Conservation (phyloP, 2,888 invertebrate species). For the Parapristionchus giblindavisi region DNA sequence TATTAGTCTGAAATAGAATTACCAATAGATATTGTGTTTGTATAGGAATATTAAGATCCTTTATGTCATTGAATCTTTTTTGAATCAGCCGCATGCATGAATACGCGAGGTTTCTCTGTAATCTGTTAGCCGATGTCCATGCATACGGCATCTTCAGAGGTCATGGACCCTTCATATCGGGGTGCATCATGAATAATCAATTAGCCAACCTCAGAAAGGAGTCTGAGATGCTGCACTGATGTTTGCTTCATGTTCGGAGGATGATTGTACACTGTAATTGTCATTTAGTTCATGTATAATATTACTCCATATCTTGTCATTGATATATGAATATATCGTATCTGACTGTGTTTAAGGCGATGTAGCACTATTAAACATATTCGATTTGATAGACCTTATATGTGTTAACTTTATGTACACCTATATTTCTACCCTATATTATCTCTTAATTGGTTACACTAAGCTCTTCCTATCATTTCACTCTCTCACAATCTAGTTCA, state of each 20-base stretch:
- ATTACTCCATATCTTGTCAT: not conserved
- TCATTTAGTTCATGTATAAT: not conserved
- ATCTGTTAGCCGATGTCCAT: not conserved
- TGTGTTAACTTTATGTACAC: too few relatives aligned
- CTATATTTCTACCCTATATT: not conserved
- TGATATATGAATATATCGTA: not conserved
- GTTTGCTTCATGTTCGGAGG: not conserved
- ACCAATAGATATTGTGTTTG: not conserved
- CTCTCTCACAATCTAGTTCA: too few relatives aligned
- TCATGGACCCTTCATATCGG: too few relatives aligned
- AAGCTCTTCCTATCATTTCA: too few relatives aligned
- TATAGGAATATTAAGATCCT: too few relatives aligned
- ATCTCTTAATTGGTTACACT: too few relatives aligned
- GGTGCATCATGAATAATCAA: not conserved
- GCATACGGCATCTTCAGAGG: not conserved
- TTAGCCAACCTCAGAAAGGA: not conserved
- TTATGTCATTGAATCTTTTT: too few relatives aligned
- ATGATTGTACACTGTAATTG: conserved; percentile 8
- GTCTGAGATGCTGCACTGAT: conserved; percentile 10
- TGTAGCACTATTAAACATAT: too few relatives aligned
- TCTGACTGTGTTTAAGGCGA: too few relatives aligned
- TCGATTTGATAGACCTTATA: too few relatives aligned
- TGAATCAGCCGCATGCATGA: too few relatives aligned
- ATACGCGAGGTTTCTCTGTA: too few relatives aligned
- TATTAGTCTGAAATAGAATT: conserved; percentile 18